Evolutionary conservation across 2,113 vertebrate genomes (phyloP).

Genomic region (Tricholaema leucomelas): DNA sequence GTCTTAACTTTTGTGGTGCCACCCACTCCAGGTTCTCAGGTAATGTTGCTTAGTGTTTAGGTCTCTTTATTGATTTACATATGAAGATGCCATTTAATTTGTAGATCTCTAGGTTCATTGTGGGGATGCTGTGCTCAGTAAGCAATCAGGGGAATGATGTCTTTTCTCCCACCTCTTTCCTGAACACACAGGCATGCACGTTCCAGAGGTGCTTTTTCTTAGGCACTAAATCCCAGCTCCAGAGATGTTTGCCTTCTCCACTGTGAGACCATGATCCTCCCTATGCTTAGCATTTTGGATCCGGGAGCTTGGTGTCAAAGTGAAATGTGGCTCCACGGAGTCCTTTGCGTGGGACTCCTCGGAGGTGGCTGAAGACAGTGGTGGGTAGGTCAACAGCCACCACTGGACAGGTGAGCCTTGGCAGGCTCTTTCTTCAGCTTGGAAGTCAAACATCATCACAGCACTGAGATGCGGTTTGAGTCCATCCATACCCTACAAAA

Average conservation of each 20-base stretch:
- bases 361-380: background rate
- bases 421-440: background rate
- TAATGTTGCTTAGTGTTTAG: constrained; percentile 55
- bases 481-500: background rate
- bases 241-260: fast-evolving
- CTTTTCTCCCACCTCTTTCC: background rate
- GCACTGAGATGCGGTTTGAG: background rate
- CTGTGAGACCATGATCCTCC: background rate
- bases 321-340: background rate
- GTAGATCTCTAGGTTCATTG: background rate
- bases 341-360: background rate
- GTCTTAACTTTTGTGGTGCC: constrained; percentile 55
- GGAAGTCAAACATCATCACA: background rate
- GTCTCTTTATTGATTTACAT: constrained; percentile 46
- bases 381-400: background rate
- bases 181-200: background rate
- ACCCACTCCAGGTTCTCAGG: constrained; percentile 59
- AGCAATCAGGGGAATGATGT: background rate
- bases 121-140: constrained; percentile 1
- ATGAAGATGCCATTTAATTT: constrained; percentile 18
- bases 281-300: fast-evolving
- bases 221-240: background rate
- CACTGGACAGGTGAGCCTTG: fast-evolving
- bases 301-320: background rate
- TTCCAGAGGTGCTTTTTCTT: background rate